phyloP scores from a whole-genome alignment of 2,888 invertebrate genomes.

The Acronicta aceris region DNA sequence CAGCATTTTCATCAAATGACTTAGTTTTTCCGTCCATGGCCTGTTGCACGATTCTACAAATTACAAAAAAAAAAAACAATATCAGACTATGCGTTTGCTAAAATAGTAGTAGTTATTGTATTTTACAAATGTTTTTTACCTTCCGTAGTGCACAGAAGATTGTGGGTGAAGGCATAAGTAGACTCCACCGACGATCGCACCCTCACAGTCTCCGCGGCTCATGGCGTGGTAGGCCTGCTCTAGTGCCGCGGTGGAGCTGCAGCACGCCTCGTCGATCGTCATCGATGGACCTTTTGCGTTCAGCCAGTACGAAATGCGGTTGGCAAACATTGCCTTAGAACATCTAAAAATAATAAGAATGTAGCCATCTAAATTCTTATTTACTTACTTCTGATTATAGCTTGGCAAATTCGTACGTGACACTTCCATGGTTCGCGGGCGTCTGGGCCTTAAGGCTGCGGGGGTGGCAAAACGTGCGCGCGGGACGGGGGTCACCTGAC shows the following conservation, averaged over 20 bases:
- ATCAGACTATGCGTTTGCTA: too few relatives aligned
- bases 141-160: conserved; percentile 67
- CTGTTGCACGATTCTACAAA: conserved; percentile 77
- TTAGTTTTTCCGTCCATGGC: conserved; percentile 95
- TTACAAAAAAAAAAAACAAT: conserved; percentile 9
- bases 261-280: conserved; percentile 68
- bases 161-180: conserved; percentile 90
- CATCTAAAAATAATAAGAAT: conserved; percentile 45
- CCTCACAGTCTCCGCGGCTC: conserved; percentile 71
- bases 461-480: too few relatives aligned
- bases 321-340: conserved; percentile 68
- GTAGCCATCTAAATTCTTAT: too few relatives aligned
- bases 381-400: too few relatives aligned
- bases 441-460: too few relatives aligned
- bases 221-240: conserved; percentile 72
- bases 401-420: too few relatives aligned
- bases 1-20: conserved; percentile 94
- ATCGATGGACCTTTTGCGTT: conserved; percentile 71
- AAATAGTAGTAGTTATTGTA: too few relatives aligned
- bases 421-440: too few relatives aligned
- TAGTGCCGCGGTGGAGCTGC: conserved; percentile 70
- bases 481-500: too few relatives aligned
- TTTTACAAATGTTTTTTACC: conserved; percentile 55
- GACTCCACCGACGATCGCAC: conserved; percentile 90
- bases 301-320: conserved; percentile 72